These are phyloP conservation scores for Plutomurus gul DNA, from an alignment of 1,140 invertebrate genomes.

Conservation along the genomic window DNA sequence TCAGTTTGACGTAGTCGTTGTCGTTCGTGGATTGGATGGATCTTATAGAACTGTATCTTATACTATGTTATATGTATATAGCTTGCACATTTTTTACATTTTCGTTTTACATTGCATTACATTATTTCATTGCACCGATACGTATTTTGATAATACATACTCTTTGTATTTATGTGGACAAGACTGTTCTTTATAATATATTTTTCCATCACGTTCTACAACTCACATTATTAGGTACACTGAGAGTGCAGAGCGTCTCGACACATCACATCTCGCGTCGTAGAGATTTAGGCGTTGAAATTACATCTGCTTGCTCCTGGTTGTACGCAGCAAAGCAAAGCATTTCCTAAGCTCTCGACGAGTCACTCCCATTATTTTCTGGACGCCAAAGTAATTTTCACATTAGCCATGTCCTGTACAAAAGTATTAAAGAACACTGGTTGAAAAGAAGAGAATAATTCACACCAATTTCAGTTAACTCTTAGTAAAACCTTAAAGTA, in stretches of 20 bases:
- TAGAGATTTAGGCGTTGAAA: constrained; percentile 39
- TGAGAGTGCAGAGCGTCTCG: no score
- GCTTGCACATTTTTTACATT: no score
- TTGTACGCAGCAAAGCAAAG: constrained; percentile 18
- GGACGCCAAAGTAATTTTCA: constrained; percentile 51
- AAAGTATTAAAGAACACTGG: not conserved
- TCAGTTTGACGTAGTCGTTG: not conserved
- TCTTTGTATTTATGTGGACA: no score
- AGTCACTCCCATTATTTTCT: constrained; percentile 34
- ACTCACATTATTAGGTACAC: no score
- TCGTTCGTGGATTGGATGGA: not conserved
- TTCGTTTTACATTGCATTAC: no score
- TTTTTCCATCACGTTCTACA: no score
- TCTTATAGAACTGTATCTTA: no score
- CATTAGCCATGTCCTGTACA: constrained; percentile 51
- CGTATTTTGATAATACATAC: no score
- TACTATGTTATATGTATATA: no score
- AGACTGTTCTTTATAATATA: no score
- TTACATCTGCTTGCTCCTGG: constrained; percentile 38
- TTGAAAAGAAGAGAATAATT: constrained; percentile 39
- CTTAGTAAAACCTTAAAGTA: constrained; percentile 14
- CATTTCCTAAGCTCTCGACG: not conserved
- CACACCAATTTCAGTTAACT: constrained; percentile 41
- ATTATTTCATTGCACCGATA: no score
- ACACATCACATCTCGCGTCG: constrained; percentile 22